Percentiles rank a stretch among this genome's conserved stretches.
Conservation (phyloP, 2,113 vertebrate genomes). For the Vanacampus margaritifer region DNA sequence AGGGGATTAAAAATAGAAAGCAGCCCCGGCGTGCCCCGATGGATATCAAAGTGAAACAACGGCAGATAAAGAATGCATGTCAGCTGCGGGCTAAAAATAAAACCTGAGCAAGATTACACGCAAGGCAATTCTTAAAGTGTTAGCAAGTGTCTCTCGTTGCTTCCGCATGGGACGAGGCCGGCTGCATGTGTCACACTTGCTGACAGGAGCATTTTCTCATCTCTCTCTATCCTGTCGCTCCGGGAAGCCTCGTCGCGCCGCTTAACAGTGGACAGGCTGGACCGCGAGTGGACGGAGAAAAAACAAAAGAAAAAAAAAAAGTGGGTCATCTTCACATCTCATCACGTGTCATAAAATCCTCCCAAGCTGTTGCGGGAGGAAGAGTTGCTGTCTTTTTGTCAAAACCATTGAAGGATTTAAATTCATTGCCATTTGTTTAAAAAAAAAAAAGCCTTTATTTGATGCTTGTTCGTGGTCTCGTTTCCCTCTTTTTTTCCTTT, state of each 20-base stretch:
- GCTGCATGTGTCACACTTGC: slow-evolving; percentile 40
- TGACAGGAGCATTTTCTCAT: slow-evolving; percentile 30
- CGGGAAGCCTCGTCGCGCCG: slow-evolving; percentile 14
- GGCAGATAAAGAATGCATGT: slow-evolving; percentile 1
- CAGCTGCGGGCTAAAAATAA: slow-evolving; percentile 7
- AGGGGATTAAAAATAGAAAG: slow-evolving; percentile 7
- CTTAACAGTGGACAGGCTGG: slow-evolving; percentile 50
- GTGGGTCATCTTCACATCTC: slow-evolving; percentile 58
- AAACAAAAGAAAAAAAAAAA: slow-evolving; percentile 20
- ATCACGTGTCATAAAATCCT: slow-evolving; percentile 50
- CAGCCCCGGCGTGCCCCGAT: background rate
- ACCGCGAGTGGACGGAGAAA: slow-evolving; percentile 36
- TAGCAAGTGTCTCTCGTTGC: slow-evolving; percentile 13
- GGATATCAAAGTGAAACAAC: background rate
- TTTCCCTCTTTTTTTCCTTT: slow-evolving; percentile 2
- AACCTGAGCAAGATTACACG: background rate
- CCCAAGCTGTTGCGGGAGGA: slow-evolving; percentile 35
- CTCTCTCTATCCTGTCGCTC: background rate
- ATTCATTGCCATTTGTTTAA: no score
- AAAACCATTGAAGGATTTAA: slow-evolving; percentile 17
- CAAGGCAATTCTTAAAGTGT: slow-evolving; percentile 2
- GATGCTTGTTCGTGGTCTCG: slow-evolving; percentile 10
- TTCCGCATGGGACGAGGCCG: slow-evolving; percentile 32
- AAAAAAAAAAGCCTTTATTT: background rate
- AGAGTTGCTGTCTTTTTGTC: slow-evolving; percentile 33